Evolutionary conservation across 2,113 vertebrate genomes (phyloP), one percentile per base, ranked within the genome.

Genomic region (Scalopus aquaticus): DNA sequence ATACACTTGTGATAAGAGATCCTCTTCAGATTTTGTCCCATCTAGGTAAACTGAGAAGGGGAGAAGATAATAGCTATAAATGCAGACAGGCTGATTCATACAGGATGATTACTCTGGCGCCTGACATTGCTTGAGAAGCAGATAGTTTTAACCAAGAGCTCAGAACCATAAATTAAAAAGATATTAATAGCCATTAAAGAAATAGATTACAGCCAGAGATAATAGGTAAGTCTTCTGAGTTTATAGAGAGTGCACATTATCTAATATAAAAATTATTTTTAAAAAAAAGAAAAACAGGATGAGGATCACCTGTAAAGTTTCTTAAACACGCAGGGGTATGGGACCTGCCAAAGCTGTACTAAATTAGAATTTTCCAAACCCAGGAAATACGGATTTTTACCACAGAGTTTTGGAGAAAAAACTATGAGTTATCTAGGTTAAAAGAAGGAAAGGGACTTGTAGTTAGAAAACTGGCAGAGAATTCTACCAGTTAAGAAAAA

Each of bases 1-100:
- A 98, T 97, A 98, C 17, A 99, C 98, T 94, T 56, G 93, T 62
- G 96, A 97, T 94, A 98, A 97, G 85, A 99, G 97, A 35, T 98
- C 98, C 26, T 99, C 98, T 88, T 98, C 98, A 65, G 98, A 94
- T 96, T 98, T 98, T 84, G 98, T 98, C 95, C 99, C 99, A 98
- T 99, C 99, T 92, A 99, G 97, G 97, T 99, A 99, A 93, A 98
- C 99, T 99, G 87, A 79, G 81, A 87, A 95, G 87, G 17, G 92
- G 20, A 26, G 95, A 92, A 92, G 17, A 90, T 2, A 51, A 19
- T 8, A 32, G 60, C 42, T 91, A 35, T 3, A 90, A 64, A 79
- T 84, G 37, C 69, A 69, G 26, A 83, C 6, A 58, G 88, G 51
- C 64, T 79, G 94, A 93, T 64, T 70, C 83, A 3, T 6, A 22